Base-by-base conservation (phyloP, 2,113 vertebrate species). In the Myotis lucifugus region DNA sequence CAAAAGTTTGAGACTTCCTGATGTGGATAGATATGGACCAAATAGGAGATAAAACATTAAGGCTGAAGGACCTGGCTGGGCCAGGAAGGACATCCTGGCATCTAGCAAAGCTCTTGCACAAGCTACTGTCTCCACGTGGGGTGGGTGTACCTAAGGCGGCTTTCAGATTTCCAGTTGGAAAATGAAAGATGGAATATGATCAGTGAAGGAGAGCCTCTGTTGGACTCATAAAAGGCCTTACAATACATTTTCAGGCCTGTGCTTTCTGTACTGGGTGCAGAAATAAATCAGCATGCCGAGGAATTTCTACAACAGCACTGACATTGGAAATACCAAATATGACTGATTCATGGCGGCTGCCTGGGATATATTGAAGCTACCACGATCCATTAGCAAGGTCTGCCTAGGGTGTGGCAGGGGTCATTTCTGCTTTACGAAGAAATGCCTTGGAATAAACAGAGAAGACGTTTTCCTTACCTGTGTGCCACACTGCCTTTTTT, bases 401-500 rank as follows among this genome's bases (percentile, higher is more conserved):
- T n/a, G 15, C 29, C 25, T 50, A 32, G 9, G 76, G 40, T 32
- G 13, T 27, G 10, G 34, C 84, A 74, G 54, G 37, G 61, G 17
- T 88, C 69, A 34, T 18, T 74, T 73, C 66, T 79, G 15, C 42
- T 56, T 83, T 27, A 88, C 88, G 70, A 77, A 93, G 78, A 95
- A 40, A 93, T 48, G 59, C 2, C 32, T 90, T 73, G 48, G 81
- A 85, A 72, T 37, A 34, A 82, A 73, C n/a, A 74, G 40, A 66
- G 89, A 95, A 73, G 7, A 40, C 10, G 42, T 34, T 66, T 79
- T 94, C 17, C 98, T 98, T 97, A 99, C 99, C 99, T 99, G 98
- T 99, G 99, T 42, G 99, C 99, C 27, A 99, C 99, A 56, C 99
- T 99, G 97, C 99, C 99, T 97, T 99, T 99, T 98, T 99, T 99